Evolutionary conservation across 1,140 invertebrate genomes (phyloP).

Genomic region (Parapsyche elsis): DNA sequence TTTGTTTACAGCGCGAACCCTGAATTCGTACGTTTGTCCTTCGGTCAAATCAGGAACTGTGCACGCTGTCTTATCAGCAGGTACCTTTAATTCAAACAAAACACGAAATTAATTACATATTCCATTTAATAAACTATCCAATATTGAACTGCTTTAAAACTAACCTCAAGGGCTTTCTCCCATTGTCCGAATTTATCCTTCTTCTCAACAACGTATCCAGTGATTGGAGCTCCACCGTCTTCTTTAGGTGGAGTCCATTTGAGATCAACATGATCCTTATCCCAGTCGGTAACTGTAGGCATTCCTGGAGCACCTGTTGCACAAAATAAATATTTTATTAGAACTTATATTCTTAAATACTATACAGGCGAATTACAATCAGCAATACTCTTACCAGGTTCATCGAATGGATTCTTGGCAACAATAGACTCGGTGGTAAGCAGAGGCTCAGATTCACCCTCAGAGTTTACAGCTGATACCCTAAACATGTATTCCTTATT

Average conservation of each 20-base stretch:
- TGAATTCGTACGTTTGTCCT: slow-evolving; percentile 91
- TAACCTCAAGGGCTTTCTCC: slow-evolving; percentile 86
- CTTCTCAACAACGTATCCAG: slow-evolving; percentile 90
- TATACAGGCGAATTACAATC: background rate
- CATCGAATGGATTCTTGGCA: slow-evolving; percentile 97
- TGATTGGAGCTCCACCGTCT: slow-evolving; percentile 89
- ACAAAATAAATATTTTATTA: slow-evolving; percentile 18
- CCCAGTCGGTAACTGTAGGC: slow-evolving; percentile 93
- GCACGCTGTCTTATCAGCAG: slow-evolving; percentile 82
- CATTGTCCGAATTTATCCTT: slow-evolving; percentile 95
- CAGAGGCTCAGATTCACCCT: slow-evolving; percentile 96
- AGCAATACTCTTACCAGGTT: slow-evolving; percentile 74
- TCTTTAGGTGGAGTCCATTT: slow-evolving; percentile 84
- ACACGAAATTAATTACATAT: too few relatives aligned
- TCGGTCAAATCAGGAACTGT: slow-evolving; percentile 91
- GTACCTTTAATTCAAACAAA: slow-evolving; percentile 65
- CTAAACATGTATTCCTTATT: slow-evolving; percentile 95
- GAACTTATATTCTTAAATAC: background rate
- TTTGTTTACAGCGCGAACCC: slow-evolving; percentile 91
- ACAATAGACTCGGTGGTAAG: slow-evolving; percentile 85
- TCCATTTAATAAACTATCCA: background rate
- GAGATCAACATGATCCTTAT: slow-evolving; percentile 93
- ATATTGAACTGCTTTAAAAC: background rate
- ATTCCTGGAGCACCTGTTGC: slow-evolving; percentile 80
- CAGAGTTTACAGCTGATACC: slow-evolving; percentile 94